Evolutionary conservation across 1,140 invertebrate species (phyloP).

Genomic region (Drosophila dunni): DNA sequence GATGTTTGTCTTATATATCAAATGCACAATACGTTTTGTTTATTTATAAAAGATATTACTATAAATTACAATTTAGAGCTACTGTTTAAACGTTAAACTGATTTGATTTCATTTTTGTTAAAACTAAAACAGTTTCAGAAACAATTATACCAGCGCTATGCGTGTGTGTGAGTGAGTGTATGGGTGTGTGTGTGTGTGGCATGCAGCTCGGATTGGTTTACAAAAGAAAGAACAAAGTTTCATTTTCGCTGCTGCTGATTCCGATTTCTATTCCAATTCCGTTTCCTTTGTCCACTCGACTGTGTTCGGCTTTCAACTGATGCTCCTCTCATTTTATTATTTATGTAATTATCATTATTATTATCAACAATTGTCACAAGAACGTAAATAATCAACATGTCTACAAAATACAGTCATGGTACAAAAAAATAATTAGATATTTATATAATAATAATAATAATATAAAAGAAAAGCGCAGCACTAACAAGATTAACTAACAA

Average conservation of each 20-base stretch:
- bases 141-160: slow-evolving; percentile 22
- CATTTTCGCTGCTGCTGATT: slow-evolving; percentile 14
- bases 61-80: slow-evolving; percentile 80
- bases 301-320: background rate
- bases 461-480: slow-evolving; percentile 36
- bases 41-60: slow-evolving; percentile 81
- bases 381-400: slow-evolving; percentile 69
- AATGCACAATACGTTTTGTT: slow-evolving; percentile 72
- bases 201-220: background rate
- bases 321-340: slow-evolving; percentile 8
- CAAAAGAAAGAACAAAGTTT: slow-evolving; percentile 3
- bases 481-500: slow-evolving; percentile 71
- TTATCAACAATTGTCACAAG: slow-evolving; percentile 70
- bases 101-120: slow-evolving; percentile 53
- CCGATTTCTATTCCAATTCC: background rate
- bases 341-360: slow-evolving; percentile 33
- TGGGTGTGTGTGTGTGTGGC: background rate
- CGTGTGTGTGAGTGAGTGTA: background rate
- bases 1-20: slow-evolving; percentile 52
- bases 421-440: slow-evolving; percentile 40
- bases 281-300: slow-evolving; percentile 3
- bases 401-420: slow-evolving; percentile 70
- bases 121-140: slow-evolving; percentile 56
- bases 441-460: too few species aligned
- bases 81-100: slow-evolving; percentile 67